Percentiles rank a stretch among this genome's conserved stretches.
phyloP scores from a whole-genome alignment of 2,888 invertebrate species.

The Lithophane ornitopus region DNA sequence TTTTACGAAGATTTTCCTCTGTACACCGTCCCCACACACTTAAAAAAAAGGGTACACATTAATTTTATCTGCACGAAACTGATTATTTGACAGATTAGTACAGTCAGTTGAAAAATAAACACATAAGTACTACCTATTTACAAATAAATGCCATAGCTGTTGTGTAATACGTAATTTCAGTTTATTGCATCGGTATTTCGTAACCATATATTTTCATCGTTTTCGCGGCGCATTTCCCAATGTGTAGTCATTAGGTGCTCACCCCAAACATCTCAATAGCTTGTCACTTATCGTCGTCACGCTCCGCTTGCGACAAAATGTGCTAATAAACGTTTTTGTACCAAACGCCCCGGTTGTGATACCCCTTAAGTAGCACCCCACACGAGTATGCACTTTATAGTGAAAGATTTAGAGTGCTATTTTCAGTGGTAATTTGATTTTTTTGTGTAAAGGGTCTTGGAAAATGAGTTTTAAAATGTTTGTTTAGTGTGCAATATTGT shows the following conservation, averaged over 20 bases:
- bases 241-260: slow-evolving; percentile 61
- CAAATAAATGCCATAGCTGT: neutral
- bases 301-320: slow-evolving; percentile 84
- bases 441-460: slow-evolving; percentile 65
- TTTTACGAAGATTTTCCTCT: neutral
- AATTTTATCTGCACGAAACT: neutral
- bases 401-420: slow-evolving; percentile 5
- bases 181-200: slow-evolving; percentile 3
- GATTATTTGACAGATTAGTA: neutral
- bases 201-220: slow-evolving; percentile 2
- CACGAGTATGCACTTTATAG: slow-evolving; percentile 41
- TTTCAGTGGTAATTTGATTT: slow-evolving; percentile 27
- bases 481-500: slow-evolving; percentile 73
- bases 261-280: slow-evolving; percentile 80
- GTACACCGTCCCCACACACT: neutral
- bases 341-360: slow-evolving; percentile 71
- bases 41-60: neutral
- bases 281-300: slow-evolving; percentile 85
- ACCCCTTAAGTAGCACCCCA: slow-evolving; percentile 64
- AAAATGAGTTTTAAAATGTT: slow-evolving; percentile 74
- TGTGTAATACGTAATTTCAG: neutral
- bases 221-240: slow-evolving; percentile 52
- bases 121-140: neutral
- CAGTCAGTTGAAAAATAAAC: neutral
- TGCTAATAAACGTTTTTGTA: slow-evolving; percentile 87